Conservation (phyloP, 2,888 invertebrate species). For the Caenorhabditis sinica region DNA sequence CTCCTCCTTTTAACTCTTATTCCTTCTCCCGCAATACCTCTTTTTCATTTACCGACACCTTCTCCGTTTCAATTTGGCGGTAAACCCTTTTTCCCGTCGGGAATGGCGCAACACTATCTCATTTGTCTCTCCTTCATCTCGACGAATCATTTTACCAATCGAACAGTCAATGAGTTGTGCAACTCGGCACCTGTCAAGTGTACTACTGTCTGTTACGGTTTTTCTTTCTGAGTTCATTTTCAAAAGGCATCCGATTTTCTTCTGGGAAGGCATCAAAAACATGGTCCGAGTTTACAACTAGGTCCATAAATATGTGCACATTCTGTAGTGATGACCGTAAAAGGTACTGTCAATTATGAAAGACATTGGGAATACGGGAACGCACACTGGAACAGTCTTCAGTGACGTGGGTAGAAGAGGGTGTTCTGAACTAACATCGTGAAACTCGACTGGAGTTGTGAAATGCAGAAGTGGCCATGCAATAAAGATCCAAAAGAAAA, state of each 20-base stretch:
- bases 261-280: slow-evolving; percentile 16
- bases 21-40: background rate
- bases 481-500: too few species aligned
- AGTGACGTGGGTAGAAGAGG: too few species aligned
- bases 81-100: background rate
- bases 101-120: slow-evolving; percentile 8
- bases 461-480: too few species aligned
- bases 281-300: slow-evolving; percentile 5
- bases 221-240: background rate
- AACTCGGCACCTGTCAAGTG: slow-evolving; percentile 10
- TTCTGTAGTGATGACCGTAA: too few species aligned
- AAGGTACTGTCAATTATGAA: too few species aligned
- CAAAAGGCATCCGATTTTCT: slow-evolving; percentile 15
- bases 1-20: too few species aligned
- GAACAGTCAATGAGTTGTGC: slow-evolving; percentile 12
- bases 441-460: too few species aligned
- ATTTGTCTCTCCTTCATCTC: slow-evolving; percentile 11
- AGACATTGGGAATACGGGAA: too few species aligned
- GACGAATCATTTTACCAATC: background rate
- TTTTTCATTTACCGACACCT: background rate
- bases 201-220: background rate
- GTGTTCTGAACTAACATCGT: too few species aligned
- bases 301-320: background rate
- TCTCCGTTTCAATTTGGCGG: slow-evolving; percentile 19
- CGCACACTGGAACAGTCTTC: too few species aligned